Evolutionary conservation across 2,113 vertebrate genomes (phyloP).

Genomic region (Saccopteryx leptura): DNA sequence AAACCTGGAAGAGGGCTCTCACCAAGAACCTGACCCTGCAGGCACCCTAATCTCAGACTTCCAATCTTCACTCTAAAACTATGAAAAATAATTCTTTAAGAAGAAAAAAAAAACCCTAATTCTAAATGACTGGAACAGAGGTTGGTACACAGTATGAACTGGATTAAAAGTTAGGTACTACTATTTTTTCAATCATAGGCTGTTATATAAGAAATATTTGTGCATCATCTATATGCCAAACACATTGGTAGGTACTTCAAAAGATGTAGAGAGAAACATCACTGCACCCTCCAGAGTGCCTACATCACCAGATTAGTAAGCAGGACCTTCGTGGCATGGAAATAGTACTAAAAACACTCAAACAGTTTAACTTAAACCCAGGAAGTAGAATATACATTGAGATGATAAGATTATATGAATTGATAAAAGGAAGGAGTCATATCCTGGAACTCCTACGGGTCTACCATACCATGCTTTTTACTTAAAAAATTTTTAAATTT

Average conservation of each 20-base stretch:
- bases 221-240: background rate
- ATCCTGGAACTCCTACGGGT: too few species aligned
- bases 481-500: too few species aligned
- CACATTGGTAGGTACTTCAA: background rate
- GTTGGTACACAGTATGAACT: background rate
- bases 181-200: background rate
- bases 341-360: background rate
- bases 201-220: background rate
- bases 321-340: background rate
- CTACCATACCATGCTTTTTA: too few species aligned
- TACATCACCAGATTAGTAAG: conserved; percentile 12
- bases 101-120: background rate
- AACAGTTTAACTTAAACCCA: conserved; percentile 19
- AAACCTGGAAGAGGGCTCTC: background rate
- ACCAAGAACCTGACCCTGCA: background rate
- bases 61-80: background rate
- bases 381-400: background rate
- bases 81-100: background rate
- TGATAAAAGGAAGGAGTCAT: too few species aligned
- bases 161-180: background rate
- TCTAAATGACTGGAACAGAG: background rate
- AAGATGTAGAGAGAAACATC: background rate
- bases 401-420: background rate
- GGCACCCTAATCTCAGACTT: background rate
- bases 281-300: background rate